Evolutionary conservation across 2,113 vertebrate species (phyloP).

Genomic region (Sinocyclocheilus maitianheensis): DNA sequence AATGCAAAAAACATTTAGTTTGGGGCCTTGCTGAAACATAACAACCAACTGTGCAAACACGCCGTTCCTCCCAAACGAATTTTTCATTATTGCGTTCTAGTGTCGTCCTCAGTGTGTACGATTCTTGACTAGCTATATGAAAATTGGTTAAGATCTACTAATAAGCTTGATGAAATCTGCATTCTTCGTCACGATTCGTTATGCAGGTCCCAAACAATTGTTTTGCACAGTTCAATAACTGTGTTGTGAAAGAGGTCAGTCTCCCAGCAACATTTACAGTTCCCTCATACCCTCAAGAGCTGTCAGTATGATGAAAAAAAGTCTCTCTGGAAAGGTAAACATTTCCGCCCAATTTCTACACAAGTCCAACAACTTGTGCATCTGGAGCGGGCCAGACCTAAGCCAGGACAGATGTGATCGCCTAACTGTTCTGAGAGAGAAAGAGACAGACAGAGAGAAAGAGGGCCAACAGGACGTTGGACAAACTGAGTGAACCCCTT

Average conservation of each 20-base stretch:
- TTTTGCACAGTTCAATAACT: background rate
- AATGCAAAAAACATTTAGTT: slow-evolving; percentile 66
- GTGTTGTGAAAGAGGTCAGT: background rate
- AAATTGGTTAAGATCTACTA: background rate
- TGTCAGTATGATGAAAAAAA: slow-evolving; percentile 36
- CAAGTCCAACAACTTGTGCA: slow-evolving; percentile 71
- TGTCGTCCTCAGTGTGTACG: slow-evolving; percentile 42
- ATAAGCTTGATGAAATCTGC: background rate
- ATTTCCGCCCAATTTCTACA: slow-evolving; percentile 69
- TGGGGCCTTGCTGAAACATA: slow-evolving; percentile 54
- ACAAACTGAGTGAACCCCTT: slow-evolving; percentile 42
- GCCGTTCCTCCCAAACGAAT: slow-evolving; percentile 20
- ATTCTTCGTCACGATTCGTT: background rate
- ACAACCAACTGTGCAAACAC: slow-evolving; percentile 62
- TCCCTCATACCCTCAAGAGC: slow-evolving; percentile 18
- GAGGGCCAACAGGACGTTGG: background rate
- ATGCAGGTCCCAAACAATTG: background rate
- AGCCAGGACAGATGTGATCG: slow-evolving; percentile 70
- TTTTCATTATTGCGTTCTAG: slow-evolving; percentile 47
- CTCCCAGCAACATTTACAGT: slow-evolving; percentile 4
- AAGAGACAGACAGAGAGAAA: slow-evolving; percentile 44
- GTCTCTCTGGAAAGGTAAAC: slow-evolving; percentile 67
- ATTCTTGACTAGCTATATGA: slow-evolving; percentile 47
- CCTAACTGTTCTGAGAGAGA: slow-evolving; percentile 48
- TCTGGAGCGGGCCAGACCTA: slow-evolving; percentile 62